Percentiles rank a stretch among this genome's conserved stretches.
phyloP scores from a whole-genome alignment of 2,797 vertebrate species.

The Aphelocoma californica region DNA sequence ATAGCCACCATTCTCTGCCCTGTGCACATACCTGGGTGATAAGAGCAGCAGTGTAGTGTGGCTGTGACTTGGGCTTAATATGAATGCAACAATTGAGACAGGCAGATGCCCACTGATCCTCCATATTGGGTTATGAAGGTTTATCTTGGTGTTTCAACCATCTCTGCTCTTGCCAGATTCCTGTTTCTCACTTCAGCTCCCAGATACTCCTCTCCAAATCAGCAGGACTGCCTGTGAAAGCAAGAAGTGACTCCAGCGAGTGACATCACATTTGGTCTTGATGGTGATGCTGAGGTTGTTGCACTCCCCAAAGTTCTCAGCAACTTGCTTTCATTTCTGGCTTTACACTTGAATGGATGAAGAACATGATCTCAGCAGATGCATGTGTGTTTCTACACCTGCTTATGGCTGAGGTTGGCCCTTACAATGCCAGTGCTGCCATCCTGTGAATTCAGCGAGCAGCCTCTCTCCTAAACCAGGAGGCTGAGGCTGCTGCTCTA shows the following conservation, averaged over 20 bases:
- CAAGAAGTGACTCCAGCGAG: background rate
- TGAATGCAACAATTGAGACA: accelerated
- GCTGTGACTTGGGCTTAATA: background rate
- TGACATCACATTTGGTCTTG: accelerated
- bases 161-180: background rate
- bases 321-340: background rate
- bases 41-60: background rate
- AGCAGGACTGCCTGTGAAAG: background rate
- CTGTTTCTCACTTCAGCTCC: background rate
- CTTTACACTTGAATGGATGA: background rate
- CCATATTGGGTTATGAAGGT: background rate
- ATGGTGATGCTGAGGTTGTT: background rate
- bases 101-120: background rate
- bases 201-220: background rate
- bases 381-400: background rate
- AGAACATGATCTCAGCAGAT: background rate
- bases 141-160: background rate
- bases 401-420: background rate
- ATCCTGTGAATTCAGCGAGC: background rate
- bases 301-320: background rate
- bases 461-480: background rate
- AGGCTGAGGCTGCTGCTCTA: background rate
- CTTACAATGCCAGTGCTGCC: background rate
- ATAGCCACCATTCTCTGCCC: accelerated
- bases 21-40: background rate